Conservation (phyloP, 2,113 vertebrate genomes). For the Abramis brama region DNA sequence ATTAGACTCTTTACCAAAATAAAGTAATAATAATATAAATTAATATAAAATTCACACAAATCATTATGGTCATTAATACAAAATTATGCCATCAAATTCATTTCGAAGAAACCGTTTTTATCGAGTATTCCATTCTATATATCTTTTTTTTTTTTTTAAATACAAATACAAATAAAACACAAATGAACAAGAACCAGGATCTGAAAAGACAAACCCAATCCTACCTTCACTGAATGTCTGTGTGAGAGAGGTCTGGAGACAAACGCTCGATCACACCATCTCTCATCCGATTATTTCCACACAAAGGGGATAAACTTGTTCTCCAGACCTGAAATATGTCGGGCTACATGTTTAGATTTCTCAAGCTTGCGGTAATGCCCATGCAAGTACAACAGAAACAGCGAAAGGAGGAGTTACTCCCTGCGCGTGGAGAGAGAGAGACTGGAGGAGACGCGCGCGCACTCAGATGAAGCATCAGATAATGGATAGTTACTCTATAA, state of each 20-base stretch:
- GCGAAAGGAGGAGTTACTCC: background rate
- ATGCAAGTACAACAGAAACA: background rate
- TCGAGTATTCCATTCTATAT: background rate
- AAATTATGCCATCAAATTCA: background rate
- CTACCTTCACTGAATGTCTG: conserved; percentile 48
- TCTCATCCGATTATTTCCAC: conserved; percentile 5
- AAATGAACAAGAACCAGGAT: background rate
- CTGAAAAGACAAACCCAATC: background rate
- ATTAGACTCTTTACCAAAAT: background rate
- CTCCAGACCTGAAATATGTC: background rate
- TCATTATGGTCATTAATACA: background rate
- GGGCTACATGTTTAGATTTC: background rate
- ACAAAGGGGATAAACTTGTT: background rate
- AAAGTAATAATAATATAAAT: background rate
- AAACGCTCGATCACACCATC: background rate
- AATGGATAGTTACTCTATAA: background rate
- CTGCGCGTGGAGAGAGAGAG: background rate
- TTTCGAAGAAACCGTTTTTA: background rate
- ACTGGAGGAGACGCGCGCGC: background rate
- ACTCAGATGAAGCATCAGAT: background rate
- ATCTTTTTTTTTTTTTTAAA: background rate
- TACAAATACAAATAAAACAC: background rate
- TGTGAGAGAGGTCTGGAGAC: conserved; percentile 32
- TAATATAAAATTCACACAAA: background rate
- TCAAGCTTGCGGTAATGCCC: background rate